These are phyloP conservation scores for Merodon equestris DNA, from an alignment of 2,888 invertebrate species.

Conservation along the genomic window DNA sequence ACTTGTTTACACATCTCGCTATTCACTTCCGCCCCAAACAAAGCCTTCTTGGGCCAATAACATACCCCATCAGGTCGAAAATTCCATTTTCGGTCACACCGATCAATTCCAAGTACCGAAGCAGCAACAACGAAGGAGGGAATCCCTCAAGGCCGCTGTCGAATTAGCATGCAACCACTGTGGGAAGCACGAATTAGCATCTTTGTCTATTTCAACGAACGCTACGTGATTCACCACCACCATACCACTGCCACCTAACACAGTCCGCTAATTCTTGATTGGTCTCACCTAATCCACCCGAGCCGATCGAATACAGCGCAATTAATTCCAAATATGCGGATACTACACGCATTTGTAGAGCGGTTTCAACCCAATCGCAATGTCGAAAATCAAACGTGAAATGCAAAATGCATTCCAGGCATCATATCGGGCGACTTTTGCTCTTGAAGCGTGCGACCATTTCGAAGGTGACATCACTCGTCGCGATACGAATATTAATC, in stretches of 20 bases:
- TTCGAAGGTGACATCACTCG: slow-evolving; percentile 62
- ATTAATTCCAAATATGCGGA: slow-evolving; percentile 12
- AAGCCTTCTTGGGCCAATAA: too few species aligned
- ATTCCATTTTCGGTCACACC: not conserved
- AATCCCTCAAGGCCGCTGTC: slow-evolving; percentile 57
- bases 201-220: slow-evolving; percentile 7
- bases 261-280: slow-evolving; percentile 37
- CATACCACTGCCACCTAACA: too few species aligned
- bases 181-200: slow-evolving; percentile 27
- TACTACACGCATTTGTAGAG: too few species aligned
- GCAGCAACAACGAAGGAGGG: slow-evolving; percentile 37
- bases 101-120: slow-evolving; percentile 6
- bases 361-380: too few species aligned
- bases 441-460: slow-evolving; percentile 36
- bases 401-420: too few species aligned
- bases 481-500: slow-evolving; percentile 47
- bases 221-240: slow-evolving; percentile 51
- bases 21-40: too few species aligned
- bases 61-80: too few species aligned
- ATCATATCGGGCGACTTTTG: slow-evolving; percentile 4
- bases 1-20: too few species aligned
- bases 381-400: slow-evolving; percentile 39
- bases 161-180: slow-evolving; percentile 29
- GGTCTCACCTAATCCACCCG: slow-evolving; percentile 16
- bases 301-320: too few species aligned